phyloP scores from a whole-genome alignment of 1,140 invertebrate species.

The Hydropsyche tenuis region DNA sequence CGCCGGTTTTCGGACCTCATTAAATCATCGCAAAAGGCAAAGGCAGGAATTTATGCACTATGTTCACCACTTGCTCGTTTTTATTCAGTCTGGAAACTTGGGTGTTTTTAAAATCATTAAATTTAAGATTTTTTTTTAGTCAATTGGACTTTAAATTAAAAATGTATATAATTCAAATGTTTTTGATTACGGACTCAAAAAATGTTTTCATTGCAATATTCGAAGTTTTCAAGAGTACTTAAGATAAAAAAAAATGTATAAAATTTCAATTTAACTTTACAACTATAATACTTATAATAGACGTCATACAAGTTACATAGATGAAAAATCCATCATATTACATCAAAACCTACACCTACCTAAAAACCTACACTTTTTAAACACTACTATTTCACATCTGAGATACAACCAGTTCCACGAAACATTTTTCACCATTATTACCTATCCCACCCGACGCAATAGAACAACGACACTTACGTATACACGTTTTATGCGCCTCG shows the following conservation, averaged over 20 bases:
- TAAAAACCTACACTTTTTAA: background rate
- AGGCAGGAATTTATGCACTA: background rate
- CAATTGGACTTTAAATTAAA: background rate
- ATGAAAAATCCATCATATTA: background rate
- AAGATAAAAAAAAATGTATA: too few species aligned
- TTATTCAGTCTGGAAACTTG: background rate
- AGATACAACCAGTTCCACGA: background rate
- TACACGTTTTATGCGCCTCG: constrained; percentile 30
- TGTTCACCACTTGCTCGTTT: background rate
- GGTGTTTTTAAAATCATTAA: too few species aligned
- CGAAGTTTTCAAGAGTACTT: too few species aligned
- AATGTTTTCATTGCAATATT: too few species aligned
- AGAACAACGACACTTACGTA: background rate
- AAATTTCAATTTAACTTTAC: too few species aligned
- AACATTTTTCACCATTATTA: background rate
- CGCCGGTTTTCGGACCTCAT: background rate
- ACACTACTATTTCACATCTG: background rate
- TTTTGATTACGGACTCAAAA: too few species aligned
- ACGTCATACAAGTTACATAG: too few species aligned
- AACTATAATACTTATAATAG: too few species aligned
- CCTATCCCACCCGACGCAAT: background rate
- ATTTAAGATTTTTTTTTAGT: too few species aligned
- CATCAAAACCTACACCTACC: background rate
- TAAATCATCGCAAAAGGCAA: constrained; percentile 1
- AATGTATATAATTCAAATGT: background rate